phyloP scores from a whole-genome alignment of 2,888 invertebrate genomes.

The Patella pellucida region DNA sequence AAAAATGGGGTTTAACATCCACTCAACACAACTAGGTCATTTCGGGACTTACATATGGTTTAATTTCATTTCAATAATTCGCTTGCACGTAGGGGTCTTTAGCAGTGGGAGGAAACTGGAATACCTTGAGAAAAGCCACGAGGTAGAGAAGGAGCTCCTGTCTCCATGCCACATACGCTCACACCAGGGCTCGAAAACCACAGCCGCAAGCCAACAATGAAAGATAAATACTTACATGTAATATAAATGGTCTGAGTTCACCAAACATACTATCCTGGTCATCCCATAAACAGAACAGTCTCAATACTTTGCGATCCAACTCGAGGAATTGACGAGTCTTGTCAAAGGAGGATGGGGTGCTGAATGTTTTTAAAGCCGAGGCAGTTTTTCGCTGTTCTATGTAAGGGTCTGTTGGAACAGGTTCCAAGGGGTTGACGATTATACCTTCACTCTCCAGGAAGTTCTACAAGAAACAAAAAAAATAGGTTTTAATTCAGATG shows the following conservation, averaged over 20 bases:
- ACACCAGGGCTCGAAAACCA: too few relatives aligned
- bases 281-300: constrained; percentile 74
- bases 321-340: constrained; percentile 81
- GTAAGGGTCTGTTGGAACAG: constrained; percentile 81
- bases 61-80: too few relatives aligned
- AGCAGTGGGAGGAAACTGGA: too few relatives aligned
- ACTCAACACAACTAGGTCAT: too few relatives aligned
- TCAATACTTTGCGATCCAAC: constrained; percentile 83
- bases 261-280: constrained; percentile 72
- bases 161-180: too few relatives aligned
- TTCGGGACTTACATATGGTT: too few relatives aligned
- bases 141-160: too few relatives aligned
- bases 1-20: too few relatives aligned
- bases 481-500: background rate
- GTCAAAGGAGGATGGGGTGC: constrained; percentile 73
- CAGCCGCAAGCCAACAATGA: too few relatives aligned
- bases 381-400: constrained; percentile 64
- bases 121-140: too few relatives aligned
- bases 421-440: constrained; percentile 80
- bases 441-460: constrained; percentile 88
- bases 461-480: constrained; percentile 75
- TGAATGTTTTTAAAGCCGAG: constrained; percentile 61
- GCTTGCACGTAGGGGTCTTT: too few relatives aligned
- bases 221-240: constrained; percentile 73
- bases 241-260: constrained; percentile 75